Evolutionary conservation across 2,113 vertebrate genomes (phyloP), one percentile per base, ranked within the genome.

Genomic region (Ailuropoda melanoleuca): DNA sequence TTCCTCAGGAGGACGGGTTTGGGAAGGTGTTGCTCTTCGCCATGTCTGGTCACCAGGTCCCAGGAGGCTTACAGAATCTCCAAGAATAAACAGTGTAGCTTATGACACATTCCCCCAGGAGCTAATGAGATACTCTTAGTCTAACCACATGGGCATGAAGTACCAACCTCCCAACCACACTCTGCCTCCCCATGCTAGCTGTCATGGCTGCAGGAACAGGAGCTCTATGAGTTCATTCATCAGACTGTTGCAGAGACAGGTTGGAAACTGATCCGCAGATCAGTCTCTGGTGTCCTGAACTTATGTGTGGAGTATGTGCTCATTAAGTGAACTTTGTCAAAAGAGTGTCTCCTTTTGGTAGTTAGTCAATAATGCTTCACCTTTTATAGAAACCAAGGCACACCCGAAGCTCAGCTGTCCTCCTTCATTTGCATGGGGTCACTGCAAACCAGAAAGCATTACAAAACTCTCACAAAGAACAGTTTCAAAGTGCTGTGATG

Each of bases 331-430:
- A 88, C 87, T 46, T 94, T 98, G 97, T 97, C 98, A 97, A 90
- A 87, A 93, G 98, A 97, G 97, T 92, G 98, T 98, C 97, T 90
- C 97, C 96, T 95, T 97, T 97, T 97, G 90, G 95, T 95, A 94
- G 89, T 97, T 95, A 95, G 95, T 97, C 98, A 98, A 95, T 96
- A 96, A 97, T 74, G 97, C 96, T 98, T 95, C 86, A 96, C 95
- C 96, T 97, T 93, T 93, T 84, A 97, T 90, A 98, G 98, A 98
- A 98, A 98, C 97, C 70, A 93, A 64, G 97, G 86, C 98, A 96
- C 96, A 1, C 98, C 98, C 96, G 97, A 72, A 75, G 96, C 50
- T 90, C 96, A 75, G 97, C 95, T 97, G 83, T 96, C 95, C 95
- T 90, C 86, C 15, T 95, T 95, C 97, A 93, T 91, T 98, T 96